Percentiles rank a stretch among this genome's conserved stretches.
These are phyloP conservation scores for Ischnus inquisitorius DNA, from an alignment of 2,888 invertebrate genomes.

Conservation along the genomic window DNA sequence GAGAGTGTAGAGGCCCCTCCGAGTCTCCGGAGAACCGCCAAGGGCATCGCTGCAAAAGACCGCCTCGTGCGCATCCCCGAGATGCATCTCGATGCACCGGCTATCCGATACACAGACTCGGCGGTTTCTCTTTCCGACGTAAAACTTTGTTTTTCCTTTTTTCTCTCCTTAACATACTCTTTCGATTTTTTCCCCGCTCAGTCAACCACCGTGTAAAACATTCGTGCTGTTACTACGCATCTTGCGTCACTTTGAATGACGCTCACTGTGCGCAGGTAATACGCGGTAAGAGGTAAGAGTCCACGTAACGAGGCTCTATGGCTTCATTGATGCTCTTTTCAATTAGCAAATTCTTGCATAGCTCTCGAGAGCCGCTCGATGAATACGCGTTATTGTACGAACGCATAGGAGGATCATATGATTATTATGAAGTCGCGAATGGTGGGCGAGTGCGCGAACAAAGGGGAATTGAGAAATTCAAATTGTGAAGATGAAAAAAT, in stretches of 20 bases:
- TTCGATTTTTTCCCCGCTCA: conserved; percentile 31
- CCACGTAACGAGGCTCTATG: conserved; percentile 1
- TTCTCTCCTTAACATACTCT: conserved; percentile 9
- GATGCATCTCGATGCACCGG: conserved; percentile 41
- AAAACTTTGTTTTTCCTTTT: conserved; percentile 4
- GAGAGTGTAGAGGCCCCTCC: conserved; percentile 18
- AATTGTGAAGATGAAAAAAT: background rate
- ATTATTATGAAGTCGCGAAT: background rate
- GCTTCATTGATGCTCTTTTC: conserved; percentile 12
- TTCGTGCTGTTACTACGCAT: background rate
- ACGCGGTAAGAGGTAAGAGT: background rate
- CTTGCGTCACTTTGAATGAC: conserved; percentile 49
- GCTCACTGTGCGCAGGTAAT: conserved; percentile 20
- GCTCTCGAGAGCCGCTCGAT: background rate
- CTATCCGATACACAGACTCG: conserved; percentile 35
- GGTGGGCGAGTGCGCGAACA: background rate
- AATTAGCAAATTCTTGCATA: conserved; percentile 42
- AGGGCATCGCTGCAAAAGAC: conserved; percentile 53
- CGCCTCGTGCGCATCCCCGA: conserved; percentile 31
- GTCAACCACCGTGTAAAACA: conserved; percentile 4
- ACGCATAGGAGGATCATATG: background rate
- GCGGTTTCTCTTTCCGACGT: conserved; percentile 24
- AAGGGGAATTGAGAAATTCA: background rate
- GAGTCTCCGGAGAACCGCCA: conserved; percentile 57
- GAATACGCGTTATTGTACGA: conserved; percentile 5